Conservation (phyloP, 2,113 vertebrate species). For the Vulpes ferrilata region DNA sequence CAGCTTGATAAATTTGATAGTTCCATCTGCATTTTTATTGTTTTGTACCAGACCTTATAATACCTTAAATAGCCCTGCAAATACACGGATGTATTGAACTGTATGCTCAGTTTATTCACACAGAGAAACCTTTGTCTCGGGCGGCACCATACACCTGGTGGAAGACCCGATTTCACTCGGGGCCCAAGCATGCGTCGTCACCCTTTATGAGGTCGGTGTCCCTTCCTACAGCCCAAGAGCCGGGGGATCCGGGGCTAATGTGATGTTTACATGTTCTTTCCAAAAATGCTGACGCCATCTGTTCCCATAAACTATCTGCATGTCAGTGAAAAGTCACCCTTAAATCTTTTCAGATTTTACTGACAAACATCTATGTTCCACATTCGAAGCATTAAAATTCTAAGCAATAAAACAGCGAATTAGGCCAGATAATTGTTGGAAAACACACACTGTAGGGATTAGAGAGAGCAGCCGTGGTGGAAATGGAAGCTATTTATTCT, state of each 20-base stretch:
- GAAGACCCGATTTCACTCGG: constrained; percentile 80
- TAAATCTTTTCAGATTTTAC: constrained; percentile 69
- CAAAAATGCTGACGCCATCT: constrained; percentile 72
- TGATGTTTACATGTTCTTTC: constrained; percentile 72
- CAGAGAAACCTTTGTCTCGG: constrained; percentile 74
- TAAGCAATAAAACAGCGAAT: constrained; percentile 78
- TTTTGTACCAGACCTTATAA: constrained; percentile 43
- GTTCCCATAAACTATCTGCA: constrained; percentile 77
- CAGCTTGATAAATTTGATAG: constrained; percentile 71
- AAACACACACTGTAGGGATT: constrained; percentile 37
- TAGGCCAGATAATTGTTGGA: constrained; percentile 70
- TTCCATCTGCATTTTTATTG: constrained; percentile 79
- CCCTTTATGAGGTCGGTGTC: constrained; percentile 80
- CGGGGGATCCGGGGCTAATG: constrained; percentile 63
- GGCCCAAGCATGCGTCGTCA: constrained; percentile 69
- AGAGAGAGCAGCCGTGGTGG: background rate
- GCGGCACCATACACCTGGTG: constrained; percentile 41
- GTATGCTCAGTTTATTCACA: constrained; percentile 65
- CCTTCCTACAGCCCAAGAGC: constrained; percentile 11
- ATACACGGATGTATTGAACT: constrained; percentile 59
- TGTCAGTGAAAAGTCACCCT: constrained; percentile 66
- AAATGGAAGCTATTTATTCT: constrained; percentile 55
- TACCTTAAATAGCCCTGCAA: constrained; percentile 70
- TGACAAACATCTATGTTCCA: constrained; percentile 39
- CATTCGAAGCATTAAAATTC: constrained; percentile 70